These are phyloP conservation scores for Saturnia japonica DNA, from an alignment of 2,888 invertebrate genomes.

Conservation along the genomic window DNA sequence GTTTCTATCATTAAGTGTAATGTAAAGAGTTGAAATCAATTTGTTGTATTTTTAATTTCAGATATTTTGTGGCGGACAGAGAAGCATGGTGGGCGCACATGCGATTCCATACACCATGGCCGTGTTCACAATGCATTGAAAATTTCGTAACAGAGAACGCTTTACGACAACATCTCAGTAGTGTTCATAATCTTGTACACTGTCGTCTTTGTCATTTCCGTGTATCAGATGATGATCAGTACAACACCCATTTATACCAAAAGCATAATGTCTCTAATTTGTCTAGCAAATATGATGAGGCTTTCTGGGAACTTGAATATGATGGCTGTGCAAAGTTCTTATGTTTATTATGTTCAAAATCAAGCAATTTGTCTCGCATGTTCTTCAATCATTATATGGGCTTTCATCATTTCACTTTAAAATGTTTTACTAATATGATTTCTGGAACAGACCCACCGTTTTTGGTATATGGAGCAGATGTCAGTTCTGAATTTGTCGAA, in stretches of 20 bases:
- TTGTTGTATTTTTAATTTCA: constrained; percentile 39
- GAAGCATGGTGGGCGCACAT: constrained; percentile 62
- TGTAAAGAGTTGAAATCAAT: too few species aligned
- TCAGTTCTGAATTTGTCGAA: constrained; percentile 63
- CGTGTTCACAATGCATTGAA: constrained; percentile 71
- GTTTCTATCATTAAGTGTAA: too few species aligned
- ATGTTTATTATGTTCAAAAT: constrained; percentile 66
- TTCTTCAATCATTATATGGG: constrained; percentile 75
- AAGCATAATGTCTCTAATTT: constrained; percentile 68
- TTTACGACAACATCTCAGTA: constrained; percentile 60
- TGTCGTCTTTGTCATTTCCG: constrained; percentile 73
- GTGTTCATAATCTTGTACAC: constrained; percentile 64
- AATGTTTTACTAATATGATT: constrained; percentile 65
- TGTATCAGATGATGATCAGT: constrained; percentile 62
- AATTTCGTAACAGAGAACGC: constrained; percentile 57
- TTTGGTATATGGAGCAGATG: constrained; percentile 64
- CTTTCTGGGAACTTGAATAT: constrained; percentile 63
- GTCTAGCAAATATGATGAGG: constrained; percentile 52
- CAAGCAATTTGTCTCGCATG: constrained; percentile 48
- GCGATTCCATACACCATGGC: constrained; percentile 72
- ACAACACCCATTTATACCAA: constrained; percentile 63
- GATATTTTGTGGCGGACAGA: constrained; percentile 72
- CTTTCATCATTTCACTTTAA: constrained; percentile 71
- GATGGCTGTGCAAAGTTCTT: constrained; percentile 55
- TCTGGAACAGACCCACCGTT: constrained; percentile 67